These are phyloP conservation scores for Strix uralensis DNA, from an alignment of 2,113 vertebrate genomes.

Conservation along the genomic window DNA sequence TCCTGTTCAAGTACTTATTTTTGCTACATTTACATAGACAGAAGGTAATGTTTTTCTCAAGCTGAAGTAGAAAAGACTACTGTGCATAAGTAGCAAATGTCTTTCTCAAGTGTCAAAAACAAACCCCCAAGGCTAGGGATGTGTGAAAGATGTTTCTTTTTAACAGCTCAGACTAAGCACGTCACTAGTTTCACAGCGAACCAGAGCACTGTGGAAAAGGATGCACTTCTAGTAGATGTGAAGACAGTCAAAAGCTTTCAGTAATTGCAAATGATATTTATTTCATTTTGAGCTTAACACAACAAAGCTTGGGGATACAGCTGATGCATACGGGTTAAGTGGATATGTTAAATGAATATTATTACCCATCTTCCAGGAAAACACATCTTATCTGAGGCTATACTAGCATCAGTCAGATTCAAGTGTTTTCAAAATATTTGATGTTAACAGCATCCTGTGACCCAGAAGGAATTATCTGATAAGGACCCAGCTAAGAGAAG, in stretches of 20 bases:
- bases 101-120: constrained; percentile 27
- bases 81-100: constrained; percentile 30
- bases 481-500: neutral
- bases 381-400: neutral
- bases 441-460: neutral
- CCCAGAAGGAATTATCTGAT: neutral
- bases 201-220: neutral
- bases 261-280: neutral
- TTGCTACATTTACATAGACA: constrained; percentile 21
- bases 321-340: neutral
- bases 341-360: neutral
- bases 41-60: constrained; percentile 36
- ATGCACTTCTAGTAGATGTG: neutral
- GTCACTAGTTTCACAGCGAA: neutral
- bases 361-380: neutral
- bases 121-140: constrained; percentile 4
- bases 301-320: neutral
- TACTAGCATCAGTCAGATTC: neutral
- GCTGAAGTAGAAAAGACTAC: constrained; percentile 37
- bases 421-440: neutral
- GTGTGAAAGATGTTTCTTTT: constrained; percentile 18
- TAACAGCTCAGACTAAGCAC: neutral
- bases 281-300: neutral
- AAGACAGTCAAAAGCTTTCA: neutral
- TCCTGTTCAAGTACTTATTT: constrained; percentile 47